Percentiles rank a stretch among this genome's conserved stretches.
Conservation (phyloP, 2,888 invertebrate genomes). For the Erebia aethiops region DNA sequence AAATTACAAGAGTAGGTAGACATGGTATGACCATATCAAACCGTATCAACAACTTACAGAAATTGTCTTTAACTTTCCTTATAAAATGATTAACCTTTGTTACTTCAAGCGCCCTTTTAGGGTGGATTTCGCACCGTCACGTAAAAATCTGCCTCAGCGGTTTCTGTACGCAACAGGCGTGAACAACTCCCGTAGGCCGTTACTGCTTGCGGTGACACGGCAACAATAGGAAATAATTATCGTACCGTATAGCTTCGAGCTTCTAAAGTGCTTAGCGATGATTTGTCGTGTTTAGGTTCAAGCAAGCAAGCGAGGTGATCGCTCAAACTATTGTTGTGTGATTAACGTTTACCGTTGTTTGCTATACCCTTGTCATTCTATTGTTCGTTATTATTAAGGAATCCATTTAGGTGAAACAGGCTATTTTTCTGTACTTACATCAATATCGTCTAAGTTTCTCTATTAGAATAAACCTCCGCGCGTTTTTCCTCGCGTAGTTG, state of each 20-base stretch:
- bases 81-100: constrained; percentile 2
- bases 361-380: not conserved
- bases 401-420: not conserved
- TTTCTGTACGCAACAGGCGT: constrained; percentile 37
- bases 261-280: constrained; percentile 24
- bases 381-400: not conserved
- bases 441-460: not conserved
- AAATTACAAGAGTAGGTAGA: too few relatives aligned
- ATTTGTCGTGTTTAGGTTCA: constrained; percentile 31
- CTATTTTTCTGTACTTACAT: not conserved
- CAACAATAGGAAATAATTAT: constrained; percentile 34
- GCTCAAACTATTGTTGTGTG: constrained; percentile 3
- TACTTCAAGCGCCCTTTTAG: constrained; percentile 31
- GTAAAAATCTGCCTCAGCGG: constrained; percentile 46
- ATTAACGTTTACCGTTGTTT: constrained; percentile 1
- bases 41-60: not conserved
- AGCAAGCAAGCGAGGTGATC: not conserved
- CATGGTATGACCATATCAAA: too few relatives aligned
- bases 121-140: constrained; percentile 53
- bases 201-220: constrained; percentile 27
- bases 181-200: constrained; percentile 14
- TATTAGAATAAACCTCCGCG: too few relatives aligned
- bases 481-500: too few relatives aligned
- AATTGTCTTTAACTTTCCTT: constrained; percentile 4
- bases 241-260: constrained; percentile 8